phyloP scores from a whole-genome alignment of 2,797 vertebrate genomes.

The Percopsis omiscomaycus region DNA sequence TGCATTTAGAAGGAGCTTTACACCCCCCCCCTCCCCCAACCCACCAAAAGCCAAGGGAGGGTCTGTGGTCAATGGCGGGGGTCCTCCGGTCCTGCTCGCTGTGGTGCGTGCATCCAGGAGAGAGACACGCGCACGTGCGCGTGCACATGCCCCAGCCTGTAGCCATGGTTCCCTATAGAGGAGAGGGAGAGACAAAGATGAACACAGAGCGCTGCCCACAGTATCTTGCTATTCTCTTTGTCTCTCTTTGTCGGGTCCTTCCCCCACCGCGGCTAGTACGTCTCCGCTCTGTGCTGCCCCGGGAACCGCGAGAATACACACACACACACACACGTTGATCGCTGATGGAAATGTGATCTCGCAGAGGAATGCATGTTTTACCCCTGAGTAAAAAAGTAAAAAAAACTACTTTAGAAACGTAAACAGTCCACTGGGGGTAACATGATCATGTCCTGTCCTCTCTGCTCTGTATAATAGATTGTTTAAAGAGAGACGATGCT shows the following conservation, averaged over 20 bases:
- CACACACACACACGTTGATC: constrained; percentile 31
- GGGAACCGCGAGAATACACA: constrained; percentile 3
- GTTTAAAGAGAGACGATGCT: too few species aligned
- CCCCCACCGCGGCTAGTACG: background rate
- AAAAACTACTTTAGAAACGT: too few species aligned
- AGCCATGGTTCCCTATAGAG: constrained; percentile 68
- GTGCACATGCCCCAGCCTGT: constrained; percentile 61
- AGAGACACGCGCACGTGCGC: constrained; percentile 35
- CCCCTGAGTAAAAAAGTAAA: constrained; percentile 1
- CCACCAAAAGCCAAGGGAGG: background rate
- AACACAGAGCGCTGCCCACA: constrained; percentile 17
- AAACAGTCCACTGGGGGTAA: too few species aligned
- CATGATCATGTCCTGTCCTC: too few species aligned
- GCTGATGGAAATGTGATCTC: constrained; percentile 27
- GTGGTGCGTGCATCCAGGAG: constrained; percentile 25
- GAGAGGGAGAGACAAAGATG: constrained; percentile 52
- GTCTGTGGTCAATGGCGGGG: constrained; percentile 41
- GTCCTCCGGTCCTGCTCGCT: constrained; percentile 35
- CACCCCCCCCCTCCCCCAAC: background rate
- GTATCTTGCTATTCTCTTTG: constrained; percentile 21
- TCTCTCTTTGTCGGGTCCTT: background rate
- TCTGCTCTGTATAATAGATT: too few species aligned
- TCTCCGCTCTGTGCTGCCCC: background rate
- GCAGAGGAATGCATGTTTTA: constrained; percentile 32
- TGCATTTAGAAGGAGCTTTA: background rate